Conservation (phyloP, 2,888 invertebrate genomes). For the Tenthredo mesomela region DNA sequence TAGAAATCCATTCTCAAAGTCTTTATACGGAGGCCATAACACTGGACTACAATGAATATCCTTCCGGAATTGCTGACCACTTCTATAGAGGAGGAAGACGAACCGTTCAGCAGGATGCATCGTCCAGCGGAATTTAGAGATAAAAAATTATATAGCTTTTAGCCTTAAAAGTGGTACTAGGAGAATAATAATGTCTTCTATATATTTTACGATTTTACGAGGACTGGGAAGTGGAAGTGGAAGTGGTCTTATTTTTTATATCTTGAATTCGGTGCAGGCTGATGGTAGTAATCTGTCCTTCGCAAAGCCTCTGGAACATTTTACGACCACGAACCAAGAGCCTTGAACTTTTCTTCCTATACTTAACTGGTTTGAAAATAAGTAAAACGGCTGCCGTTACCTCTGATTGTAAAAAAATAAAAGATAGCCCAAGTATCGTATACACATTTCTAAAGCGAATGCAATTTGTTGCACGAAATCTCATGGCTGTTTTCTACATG, state of each 20-base stretch:
- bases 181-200: constrained; percentile 24
- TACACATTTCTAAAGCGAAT: not conserved
- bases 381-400: not conserved
- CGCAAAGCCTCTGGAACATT: not conserved
- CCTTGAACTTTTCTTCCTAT: not conserved
- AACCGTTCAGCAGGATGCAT: constrained; percentile 18
- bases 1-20: not conserved
- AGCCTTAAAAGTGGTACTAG: constrained; percentile 39
- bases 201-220: constrained; percentile 37
- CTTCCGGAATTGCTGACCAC: constrained; percentile 41
- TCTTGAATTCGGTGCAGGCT: constrained; percentile 32
- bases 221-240: not conserved
- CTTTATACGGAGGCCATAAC: constrained; percentile 35
- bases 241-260: constrained; percentile 35
- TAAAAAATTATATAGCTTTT: constrained; percentile 37
- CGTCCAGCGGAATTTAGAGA: constrained; percentile 5
- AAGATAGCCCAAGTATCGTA: not conserved
- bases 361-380: not conserved
- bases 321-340: constrained; percentile 16
- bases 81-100: not conserved
- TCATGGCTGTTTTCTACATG: not conserved
- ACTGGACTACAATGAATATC: constrained; percentile 18
- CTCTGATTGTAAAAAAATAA: not conserved
- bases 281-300: constrained; percentile 31
- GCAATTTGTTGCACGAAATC: constrained; percentile 16